Base-by-base conservation (phyloP, 2,797 vertebrate species). In the Pangasius larnaudii region DNA sequence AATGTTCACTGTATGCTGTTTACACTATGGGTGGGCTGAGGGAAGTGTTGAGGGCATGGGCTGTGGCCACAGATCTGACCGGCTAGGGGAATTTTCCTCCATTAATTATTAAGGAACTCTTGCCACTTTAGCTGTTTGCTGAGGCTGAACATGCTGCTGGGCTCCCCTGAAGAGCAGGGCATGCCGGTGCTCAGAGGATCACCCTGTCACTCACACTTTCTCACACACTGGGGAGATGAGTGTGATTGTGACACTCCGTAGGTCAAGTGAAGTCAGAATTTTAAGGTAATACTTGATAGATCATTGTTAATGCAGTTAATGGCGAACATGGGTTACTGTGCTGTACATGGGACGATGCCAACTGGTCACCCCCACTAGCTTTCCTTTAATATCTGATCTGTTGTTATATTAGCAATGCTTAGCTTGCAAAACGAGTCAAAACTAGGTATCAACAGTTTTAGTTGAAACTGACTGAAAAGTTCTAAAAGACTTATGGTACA, bases 81-180 rank as follows among this genome's bases (percentile, higher is more conserved):
- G n/a, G 56, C 42, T 56, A 67, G 82, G 91, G 91, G 93, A 85
- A 93, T 93, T 85, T 80, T 90, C 90, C 46, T 81, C 85, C 88
- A 94, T 96, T 94, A 94, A 96, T 95, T 95, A 95, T 95, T 95
- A 90, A 95, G 92, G 75, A 93, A 92, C 90, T 94, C 90, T 94
- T 86, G 83, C 91, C 33, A 91, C 91, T 93, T 94, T 92, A 91
- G 93, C 93, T 95, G 94, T 96, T 95, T 95, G 94, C 94, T 95
- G 94, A 95, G 93, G 89, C 94, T 93, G 93, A 94, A 94, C 93
- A 92, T 87, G 91, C 94, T 93, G 83, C 27, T 69, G 92, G 93
- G 91, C 89, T 91, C 89, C 93, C 92, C 93, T 86, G 89, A 93
- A 94, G 93, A 93, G 91, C 51, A 0, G 53, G 22, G 74, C 85